phyloP scores from a whole-genome alignment of 2,113 vertebrate genomes.

The Tympanuchus pallidicinctus region DNA sequence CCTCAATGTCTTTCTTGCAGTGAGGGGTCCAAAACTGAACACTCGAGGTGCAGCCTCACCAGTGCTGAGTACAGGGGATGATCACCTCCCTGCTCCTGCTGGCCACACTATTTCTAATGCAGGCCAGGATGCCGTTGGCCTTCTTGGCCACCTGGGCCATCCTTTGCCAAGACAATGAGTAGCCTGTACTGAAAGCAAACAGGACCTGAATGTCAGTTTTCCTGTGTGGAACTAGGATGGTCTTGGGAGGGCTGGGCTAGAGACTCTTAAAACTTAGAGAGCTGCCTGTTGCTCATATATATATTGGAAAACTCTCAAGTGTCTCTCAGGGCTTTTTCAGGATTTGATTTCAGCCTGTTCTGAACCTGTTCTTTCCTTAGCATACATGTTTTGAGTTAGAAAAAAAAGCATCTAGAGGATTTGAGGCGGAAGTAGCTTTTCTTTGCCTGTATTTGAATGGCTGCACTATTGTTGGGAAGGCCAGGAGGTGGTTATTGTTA shows the following conservation, averaged over 20 bases:
- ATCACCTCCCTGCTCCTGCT: too few relatives aligned
- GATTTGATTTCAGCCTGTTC: not conserved
- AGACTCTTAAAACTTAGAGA: not conserved
- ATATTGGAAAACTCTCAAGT: not conserved
- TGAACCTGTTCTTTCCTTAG: not conserved
- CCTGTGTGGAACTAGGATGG: not conserved
- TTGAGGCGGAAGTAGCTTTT: not conserved
- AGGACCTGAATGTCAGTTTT: not conserved
- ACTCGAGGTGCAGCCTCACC: too few relatives aligned
- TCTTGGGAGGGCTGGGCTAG: not conserved
- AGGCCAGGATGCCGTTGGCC: too few relatives aligned
- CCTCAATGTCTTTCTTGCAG: too few relatives aligned
- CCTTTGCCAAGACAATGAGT: not conserved
- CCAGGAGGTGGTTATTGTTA: not conserved
- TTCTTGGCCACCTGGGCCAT: not conserved
- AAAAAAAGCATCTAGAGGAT: not conserved
- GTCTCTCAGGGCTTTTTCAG: not conserved
- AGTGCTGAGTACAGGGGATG: too few relatives aligned
- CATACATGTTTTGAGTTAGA: accelerated
- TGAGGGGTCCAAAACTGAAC: too few relatives aligned
- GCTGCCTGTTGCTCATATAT: not conserved
- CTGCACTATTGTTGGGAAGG: not conserved
- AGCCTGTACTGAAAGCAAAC: accelerated
- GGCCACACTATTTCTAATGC: too few relatives aligned
- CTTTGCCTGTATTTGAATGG: not conserved